These are phyloP conservation scores for Sipha flava DNA, from an alignment of 1,140 invertebrate genomes.

Conservation along the genomic window DNA sequence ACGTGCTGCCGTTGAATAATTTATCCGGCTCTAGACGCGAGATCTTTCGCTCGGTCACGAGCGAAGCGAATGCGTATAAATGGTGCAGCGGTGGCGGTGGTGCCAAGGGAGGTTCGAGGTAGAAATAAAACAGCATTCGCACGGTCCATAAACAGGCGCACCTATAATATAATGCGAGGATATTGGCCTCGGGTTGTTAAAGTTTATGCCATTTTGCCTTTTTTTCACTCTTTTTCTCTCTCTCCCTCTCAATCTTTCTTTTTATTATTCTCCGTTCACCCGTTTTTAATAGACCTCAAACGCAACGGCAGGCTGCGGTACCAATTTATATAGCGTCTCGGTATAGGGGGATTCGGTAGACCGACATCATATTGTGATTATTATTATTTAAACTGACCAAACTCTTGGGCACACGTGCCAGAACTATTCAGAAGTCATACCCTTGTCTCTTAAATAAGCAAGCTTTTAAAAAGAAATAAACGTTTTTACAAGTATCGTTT, in stretches of 20 bases:
- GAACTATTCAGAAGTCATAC: no score
- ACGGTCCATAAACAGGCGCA: background rate
- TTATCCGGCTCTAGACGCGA: background rate
- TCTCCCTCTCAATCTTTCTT: background rate
- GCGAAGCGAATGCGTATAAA: background rate
- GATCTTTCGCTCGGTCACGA: background rate
- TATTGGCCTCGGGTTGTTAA: constrained; percentile 23
- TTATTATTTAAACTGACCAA: no score
- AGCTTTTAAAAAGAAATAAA: no score
- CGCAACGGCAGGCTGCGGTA: background rate
- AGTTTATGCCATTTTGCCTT: constrained; percentile 22
- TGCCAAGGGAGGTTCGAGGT: background rate
- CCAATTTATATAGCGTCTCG: background rate
- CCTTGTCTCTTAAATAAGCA: no score
- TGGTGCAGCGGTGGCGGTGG: background rate
- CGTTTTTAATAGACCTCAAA: background rate
- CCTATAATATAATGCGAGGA: background rate
- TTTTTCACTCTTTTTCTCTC: background rate
- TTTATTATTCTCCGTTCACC: background rate
- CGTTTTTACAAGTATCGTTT: no score
- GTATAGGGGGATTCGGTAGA: background rate
- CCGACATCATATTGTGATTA: background rate
- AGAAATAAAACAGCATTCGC: constrained; percentile 15
- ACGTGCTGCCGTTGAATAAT: constrained; percentile 25
- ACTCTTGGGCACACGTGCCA: no score